A percentile compares a stretch with the other conserved stretches of the same genome.
Evolutionary conservation across 2,113 vertebrate species (phyloP).

Genomic region (Rostratula benghalensis): DNA sequence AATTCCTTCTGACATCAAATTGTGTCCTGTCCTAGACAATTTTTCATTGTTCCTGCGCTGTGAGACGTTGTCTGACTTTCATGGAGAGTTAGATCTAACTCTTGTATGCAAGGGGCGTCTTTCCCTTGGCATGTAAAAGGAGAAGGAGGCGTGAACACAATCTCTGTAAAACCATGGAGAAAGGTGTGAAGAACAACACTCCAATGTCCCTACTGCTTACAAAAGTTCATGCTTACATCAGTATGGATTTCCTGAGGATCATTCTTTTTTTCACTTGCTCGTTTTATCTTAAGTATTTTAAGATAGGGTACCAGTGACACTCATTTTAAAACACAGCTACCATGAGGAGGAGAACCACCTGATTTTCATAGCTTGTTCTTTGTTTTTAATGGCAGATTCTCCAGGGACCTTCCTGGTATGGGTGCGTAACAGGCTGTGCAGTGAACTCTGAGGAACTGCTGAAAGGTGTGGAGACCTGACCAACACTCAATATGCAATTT

Average conservation of each 20-base stretch:
- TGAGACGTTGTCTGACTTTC: background rate
- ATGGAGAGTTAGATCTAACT: background rate
- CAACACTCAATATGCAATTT: background rate
- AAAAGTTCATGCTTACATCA: background rate
- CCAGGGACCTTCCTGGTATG: background rate
- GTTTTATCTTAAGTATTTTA: background rate
- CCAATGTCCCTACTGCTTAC: background rate
- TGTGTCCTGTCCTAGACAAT: background rate
- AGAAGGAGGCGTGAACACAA: background rate
- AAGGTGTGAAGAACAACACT: background rate
- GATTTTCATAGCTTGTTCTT: background rate
- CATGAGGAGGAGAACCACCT: background rate
- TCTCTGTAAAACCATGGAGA: background rate
- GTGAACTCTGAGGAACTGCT: background rate
- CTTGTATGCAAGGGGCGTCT: background rate
- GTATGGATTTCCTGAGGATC: background rate
- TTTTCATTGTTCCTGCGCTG: background rate
- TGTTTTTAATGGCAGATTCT: background rate
- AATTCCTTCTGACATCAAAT: background rate
- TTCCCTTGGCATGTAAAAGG: background rate
- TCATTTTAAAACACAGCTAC: background rate
- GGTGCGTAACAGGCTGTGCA: background rate
- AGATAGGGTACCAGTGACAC: background rate
- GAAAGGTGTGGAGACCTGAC: background rate
- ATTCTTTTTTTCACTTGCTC: background rate